Evolutionary conservation across 2,888 invertebrate genomes (phyloP), one percentile per base, ranked within the genome.

Genomic region (Drosophila antonietae): DNA sequence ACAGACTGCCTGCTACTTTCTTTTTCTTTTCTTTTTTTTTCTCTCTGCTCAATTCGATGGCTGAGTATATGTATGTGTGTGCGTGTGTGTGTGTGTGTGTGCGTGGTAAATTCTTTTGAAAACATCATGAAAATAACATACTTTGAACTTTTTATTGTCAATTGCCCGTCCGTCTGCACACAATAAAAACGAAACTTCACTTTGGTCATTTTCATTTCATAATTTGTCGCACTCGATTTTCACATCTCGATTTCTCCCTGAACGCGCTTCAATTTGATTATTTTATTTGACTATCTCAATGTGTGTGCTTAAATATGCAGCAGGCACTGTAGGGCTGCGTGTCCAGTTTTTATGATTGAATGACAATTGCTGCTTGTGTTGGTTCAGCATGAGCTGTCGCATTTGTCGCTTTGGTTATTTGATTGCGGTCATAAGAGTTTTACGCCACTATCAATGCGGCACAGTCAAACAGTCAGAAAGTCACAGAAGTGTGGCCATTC

Each of bases 101-200:
- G 64, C 79, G 63, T 82, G 62, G 60, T 44, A 76, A 75, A 81
- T 89, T 87, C 73, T 79, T 53, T 75, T 73, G 71, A 76, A 70
- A 68, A 78, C 78, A 74, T 86, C 84, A 89, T 81, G 72, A 80
- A 82, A 86, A 78, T 81, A 81, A 78, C 78, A 68, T 78, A 88
- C 83, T 83, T 87, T 81, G 82, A 87, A 89, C 85, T 81, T 85
- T 89, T 87, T 82, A 82, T 87, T 84, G 75, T 89, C 85, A 84
- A 78, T 83, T 88, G 73, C 58, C 72, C 72, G 58, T 78, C 72
- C 75, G 60, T 75, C 81, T 57, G 74, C 79, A 75, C 73, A 81
- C 75, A 74, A 84, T 89, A 81, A 88, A 89, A 84, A 69, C 70
- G 61, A 75, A 73, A 73, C 82, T 84, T 85, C 78, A 88, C 84